These are phyloP conservation scores for Catharus minimus DNA, from an alignment of 2,113 vertebrate genomes.

Conservation along the genomic window DNA sequence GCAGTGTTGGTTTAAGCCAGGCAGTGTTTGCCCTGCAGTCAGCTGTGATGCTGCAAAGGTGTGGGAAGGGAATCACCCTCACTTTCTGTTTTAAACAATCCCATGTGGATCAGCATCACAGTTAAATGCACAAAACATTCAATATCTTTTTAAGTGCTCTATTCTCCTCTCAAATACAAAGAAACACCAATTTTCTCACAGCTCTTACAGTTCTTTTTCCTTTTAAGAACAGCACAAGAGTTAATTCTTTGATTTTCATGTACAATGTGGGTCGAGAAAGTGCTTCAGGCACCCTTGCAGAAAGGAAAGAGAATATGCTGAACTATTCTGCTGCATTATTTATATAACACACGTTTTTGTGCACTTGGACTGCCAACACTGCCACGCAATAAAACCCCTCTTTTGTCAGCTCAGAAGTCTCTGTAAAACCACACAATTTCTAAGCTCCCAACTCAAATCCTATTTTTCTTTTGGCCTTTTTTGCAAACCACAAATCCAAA, in stretches of 20 bases:
- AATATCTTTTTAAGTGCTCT: constrained; percentile 68
- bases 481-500: background rate
- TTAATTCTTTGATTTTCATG: constrained; percentile 16
- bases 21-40: background rate
- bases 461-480: constrained; percentile 1
- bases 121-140: constrained; percentile 50
- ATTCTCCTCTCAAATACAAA: constrained; percentile 66
- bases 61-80: background rate
- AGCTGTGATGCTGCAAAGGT: background rate
- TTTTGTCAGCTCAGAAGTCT: background rate
- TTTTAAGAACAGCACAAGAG: background rate
- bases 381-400: background rate
- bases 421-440: background rate
- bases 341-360: constrained; percentile 41
- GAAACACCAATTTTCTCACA: constrained; percentile 8
- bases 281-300: constrained; percentile 38
- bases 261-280: constrained; percentile 53
- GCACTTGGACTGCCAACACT: background rate
- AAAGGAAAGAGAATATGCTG: background rate
- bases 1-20: background rate
- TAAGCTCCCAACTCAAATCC: background rate
- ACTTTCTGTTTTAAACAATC: constrained; percentile 31
- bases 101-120: constrained; percentile 30
- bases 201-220: background rate
- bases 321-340: constrained; percentile 22